phyloP scores from a whole-genome alignment of 2,113 vertebrate species.

The Ochotona curzoniae region DNA sequence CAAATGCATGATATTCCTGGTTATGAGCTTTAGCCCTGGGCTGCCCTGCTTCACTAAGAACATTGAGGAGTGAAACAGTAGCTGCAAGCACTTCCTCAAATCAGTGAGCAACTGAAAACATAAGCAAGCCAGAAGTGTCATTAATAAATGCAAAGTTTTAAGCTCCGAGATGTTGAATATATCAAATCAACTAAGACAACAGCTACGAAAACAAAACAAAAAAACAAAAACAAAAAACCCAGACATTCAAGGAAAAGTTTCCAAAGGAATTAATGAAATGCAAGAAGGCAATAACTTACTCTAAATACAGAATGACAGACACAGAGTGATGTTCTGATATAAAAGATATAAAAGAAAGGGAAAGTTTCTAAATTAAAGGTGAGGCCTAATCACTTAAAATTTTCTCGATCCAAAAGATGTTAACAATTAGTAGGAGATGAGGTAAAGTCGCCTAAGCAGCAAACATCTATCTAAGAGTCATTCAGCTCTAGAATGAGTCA shows the following conservation, averaged over 20 bases:
- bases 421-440: not conserved
- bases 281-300: slow-evolving; percentile 2
- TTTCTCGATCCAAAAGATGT: slow-evolving; percentile 5
- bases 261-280: not conserved
- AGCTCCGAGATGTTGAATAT: not conserved
- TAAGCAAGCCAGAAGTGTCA: not conserved
- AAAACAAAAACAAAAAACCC: slow-evolving; percentile 7
- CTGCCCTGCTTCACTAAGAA: too few species aligned
- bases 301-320: not conserved
- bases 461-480: not conserved
- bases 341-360: slow-evolving; percentile 6
- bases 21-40: too few species aligned
- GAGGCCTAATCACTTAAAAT: not conserved
- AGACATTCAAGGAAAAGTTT: not conserved
- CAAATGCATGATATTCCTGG: too few species aligned
- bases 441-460: slow-evolving; percentile 18
- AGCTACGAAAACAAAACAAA: slow-evolving; percentile 4
- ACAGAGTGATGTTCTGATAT: not conserved
- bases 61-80: too few species aligned
- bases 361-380: not conserved
- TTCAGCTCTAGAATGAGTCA: not conserved
- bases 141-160: not conserved
- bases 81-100: too few species aligned
- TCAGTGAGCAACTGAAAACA: too few species aligned
- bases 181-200: slow-evolving; percentile 26